These are phyloP conservation scores for Prochilodus magdalenae DNA, from an alignment of 2,113 vertebrate species.

Conservation along the genomic window DNA sequence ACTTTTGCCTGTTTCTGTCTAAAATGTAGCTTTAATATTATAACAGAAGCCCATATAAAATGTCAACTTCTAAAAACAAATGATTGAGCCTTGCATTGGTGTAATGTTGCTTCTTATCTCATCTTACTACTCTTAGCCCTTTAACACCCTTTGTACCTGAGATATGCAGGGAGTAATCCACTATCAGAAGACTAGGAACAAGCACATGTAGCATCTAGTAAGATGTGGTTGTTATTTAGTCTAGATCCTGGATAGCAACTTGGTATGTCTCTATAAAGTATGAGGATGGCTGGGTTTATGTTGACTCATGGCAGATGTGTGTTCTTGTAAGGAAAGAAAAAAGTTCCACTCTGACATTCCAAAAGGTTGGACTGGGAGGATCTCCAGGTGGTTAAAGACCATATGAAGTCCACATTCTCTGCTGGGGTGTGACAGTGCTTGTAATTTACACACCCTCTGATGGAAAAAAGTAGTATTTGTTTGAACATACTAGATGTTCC, in stretches of 20 bases:
- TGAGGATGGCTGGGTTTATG: too few relatives aligned
- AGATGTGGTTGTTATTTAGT: not conserved
- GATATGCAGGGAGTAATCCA: not conserved
- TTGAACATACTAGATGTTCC: too few relatives aligned
- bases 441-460: not conserved
- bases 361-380: not conserved
- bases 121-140: not conserved
- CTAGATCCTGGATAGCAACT: too few relatives aligned
- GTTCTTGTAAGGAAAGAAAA: not conserved
- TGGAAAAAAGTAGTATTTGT: not conserved
- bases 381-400: not conserved
- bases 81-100: not conserved
- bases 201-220: not conserved
- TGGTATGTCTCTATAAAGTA: too few relatives aligned
- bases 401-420: conserved; percentile 12
- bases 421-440: conserved; percentile 2
- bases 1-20: not conserved
- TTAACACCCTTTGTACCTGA: conserved; percentile 22
- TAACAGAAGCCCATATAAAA: not conserved
- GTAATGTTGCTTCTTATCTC: conserved; percentile 18
- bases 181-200: not conserved
- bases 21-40: not conserved
- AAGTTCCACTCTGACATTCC: not conserved
- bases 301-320: too few relatives aligned
- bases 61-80: not conserved